Percentiles rank a stretch among this genome's conserved stretches.
phyloP scores from a whole-genome alignment of 2,888 invertebrate genomes.

The Hemicrepidius hirtus region DNA sequence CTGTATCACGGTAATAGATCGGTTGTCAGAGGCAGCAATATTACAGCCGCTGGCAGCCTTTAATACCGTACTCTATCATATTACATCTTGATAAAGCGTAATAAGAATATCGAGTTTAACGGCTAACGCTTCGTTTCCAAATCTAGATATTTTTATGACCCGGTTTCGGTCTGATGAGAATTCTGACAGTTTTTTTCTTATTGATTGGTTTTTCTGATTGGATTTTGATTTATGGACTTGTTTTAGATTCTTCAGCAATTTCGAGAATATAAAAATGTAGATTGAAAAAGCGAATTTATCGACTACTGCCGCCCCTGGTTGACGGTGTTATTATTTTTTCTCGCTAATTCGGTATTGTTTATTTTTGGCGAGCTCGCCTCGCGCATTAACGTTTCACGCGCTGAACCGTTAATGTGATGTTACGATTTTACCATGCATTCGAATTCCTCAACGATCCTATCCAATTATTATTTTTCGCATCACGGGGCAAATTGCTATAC shows the following conservation, averaged over 20 bases:
- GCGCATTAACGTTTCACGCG: constrained; percentile 40
- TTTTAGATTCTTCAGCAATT: constrained; percentile 44
- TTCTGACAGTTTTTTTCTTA: constrained; percentile 50
- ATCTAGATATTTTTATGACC: constrained; percentile 52
- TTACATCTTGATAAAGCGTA: constrained; percentile 53
- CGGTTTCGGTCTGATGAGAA: constrained; percentile 48
- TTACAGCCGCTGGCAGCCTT: constrained; percentile 56
- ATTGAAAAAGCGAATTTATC: constrained; percentile 44
- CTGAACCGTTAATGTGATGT: constrained; percentile 52
- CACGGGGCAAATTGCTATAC: constrained; percentile 59
- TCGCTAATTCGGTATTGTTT: constrained; percentile 41
- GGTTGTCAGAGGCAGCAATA: constrained; percentile 62
- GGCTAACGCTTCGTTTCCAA: constrained; percentile 50
- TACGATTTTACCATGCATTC: constrained; percentile 49
- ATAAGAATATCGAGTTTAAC: constrained; percentile 53
- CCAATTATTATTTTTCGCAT: constrained; percentile 63
- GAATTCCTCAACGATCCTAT: constrained; percentile 59
- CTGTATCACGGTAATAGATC: constrained; percentile 61
- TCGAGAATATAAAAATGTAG: constrained; percentile 42
- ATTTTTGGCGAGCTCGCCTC: constrained; percentile 38
- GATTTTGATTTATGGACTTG: constrained; percentile 56
- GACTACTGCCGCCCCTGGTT: constrained; percentile 22
- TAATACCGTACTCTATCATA: constrained; percentile 53
- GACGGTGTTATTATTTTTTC: constrained; percentile 34
- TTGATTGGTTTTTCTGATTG: constrained; percentile 54